Evolutionary conservation across 2,797 vertebrate genomes (phyloP).

Genomic region (Valencia hispanica): DNA sequence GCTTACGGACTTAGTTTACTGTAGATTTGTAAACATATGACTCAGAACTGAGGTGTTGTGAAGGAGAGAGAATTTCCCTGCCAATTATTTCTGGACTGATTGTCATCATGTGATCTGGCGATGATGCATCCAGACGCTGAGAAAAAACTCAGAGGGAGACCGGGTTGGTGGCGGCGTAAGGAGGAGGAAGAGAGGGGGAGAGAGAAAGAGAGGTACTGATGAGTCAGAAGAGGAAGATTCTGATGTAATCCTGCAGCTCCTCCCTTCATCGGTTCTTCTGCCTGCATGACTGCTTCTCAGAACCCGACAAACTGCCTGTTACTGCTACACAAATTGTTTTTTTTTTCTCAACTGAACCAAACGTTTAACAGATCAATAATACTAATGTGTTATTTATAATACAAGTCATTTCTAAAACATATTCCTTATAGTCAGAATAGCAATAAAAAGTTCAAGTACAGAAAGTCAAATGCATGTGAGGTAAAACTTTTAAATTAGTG

Average conservation of each 20-base stretch:
- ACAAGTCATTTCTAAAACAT: not conserved
- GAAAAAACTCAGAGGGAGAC: constrained; percentile 6
- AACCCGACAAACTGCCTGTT: constrained; percentile 20
- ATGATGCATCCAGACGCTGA: constrained; percentile 43
- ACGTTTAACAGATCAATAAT: not conserved
- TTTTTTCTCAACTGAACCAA: not conserved
- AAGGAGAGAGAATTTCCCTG: constrained; percentile 38
- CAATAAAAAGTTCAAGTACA: not conserved
- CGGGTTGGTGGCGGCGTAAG: not conserved
- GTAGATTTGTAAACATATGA: constrained; percentile 18
- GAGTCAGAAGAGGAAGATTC: constrained; percentile 71
- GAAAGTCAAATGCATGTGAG: not conserved
- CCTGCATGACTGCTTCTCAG: constrained; percentile 29
- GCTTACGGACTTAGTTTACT: not conserved
- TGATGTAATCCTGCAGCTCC: constrained; percentile 61
- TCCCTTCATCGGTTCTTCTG: constrained; percentile 34
- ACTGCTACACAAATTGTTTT: not conserved
- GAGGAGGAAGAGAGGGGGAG: constrained; percentile 2
- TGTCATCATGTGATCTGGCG: constrained; percentile 48
- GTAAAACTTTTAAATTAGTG: not conserved
- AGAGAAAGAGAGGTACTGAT: constrained; percentile 40
- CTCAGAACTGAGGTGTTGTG: constrained; percentile 29
- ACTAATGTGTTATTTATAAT: too few relatives aligned
- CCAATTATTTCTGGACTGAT: constrained; percentile 47
- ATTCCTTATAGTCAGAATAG: not conserved